Evolutionary conservation across 2,797 vertebrate genomes (phyloP).

Genomic region (Corythornis leucogaster): DNA sequence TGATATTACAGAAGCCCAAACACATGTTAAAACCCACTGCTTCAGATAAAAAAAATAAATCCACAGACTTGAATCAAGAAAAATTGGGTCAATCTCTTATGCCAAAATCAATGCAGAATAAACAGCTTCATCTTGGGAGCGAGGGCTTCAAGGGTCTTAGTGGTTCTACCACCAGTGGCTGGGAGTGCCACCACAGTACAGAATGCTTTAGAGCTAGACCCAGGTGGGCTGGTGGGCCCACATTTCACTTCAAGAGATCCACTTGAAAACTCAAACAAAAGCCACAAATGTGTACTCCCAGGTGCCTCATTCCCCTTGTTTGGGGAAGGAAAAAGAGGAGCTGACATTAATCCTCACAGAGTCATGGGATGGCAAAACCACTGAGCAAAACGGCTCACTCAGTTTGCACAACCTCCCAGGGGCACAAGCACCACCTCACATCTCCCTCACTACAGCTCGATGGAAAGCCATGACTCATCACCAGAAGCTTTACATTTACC

Average conservation of each 20-base stretch:
- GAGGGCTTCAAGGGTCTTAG: neutral
- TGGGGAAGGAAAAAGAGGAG: neutral
- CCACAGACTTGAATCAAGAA: neutral
- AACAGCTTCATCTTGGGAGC: neutral
- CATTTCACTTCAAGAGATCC: neutral
- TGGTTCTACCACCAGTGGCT: neutral
- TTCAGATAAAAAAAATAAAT: neutral
- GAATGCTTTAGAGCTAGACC: neutral
- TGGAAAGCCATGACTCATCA: neutral
- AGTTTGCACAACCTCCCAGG: accelerated
- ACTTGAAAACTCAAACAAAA: neutral
- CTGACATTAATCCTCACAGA: neutral
- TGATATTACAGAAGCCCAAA: neutral
- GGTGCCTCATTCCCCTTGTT: neutral
- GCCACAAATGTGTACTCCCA: accelerated
- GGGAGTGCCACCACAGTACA: neutral
- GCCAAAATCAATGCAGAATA: neutral
- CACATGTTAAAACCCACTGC: neutral
- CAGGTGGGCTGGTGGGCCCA: accelerated
- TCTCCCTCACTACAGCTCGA: accelerated
- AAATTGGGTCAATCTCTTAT: neutral
- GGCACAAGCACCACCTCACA: neutral
- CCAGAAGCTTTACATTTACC: neutral
- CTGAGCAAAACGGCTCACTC: too few species aligned
- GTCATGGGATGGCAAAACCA: accelerated